Percentiles rank a stretch among this genome's conserved stretches.
Conservation (phyloP, 2,888 invertebrate genomes). For the Abrostola triplasia region DNA sequence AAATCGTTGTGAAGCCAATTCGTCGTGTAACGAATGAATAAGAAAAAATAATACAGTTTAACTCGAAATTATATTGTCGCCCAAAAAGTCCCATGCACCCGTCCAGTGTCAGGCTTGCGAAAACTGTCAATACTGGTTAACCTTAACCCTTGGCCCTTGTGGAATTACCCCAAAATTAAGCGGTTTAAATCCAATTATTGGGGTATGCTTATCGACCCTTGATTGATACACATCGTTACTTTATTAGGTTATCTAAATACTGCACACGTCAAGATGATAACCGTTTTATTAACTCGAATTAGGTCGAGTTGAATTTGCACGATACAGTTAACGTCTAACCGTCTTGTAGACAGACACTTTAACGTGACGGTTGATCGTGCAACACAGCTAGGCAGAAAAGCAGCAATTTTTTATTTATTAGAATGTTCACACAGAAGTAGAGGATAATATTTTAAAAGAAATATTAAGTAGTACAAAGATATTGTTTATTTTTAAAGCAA, state of each 20-base stretch:
- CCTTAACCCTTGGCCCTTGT: conserved; percentile 3
- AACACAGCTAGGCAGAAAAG: no score
- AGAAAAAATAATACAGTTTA: no score
- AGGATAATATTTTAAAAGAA: no score
- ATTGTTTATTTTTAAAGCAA: no score
- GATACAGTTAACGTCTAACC: not conserved
- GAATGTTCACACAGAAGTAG: no score
- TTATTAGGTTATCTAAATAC: not conserved
- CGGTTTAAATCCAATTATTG: conserved; percentile 5
- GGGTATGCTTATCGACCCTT: not conserved
- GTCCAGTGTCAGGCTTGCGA: not conserved
- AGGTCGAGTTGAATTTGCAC: not conserved
- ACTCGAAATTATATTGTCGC: not conserved
- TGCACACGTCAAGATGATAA: not conserved
- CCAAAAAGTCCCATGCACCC: conserved; percentile 1
- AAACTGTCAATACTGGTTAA: conserved; percentile 5
- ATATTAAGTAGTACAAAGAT: no score
- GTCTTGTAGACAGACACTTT: not conserved
- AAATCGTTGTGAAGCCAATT: not conserved
- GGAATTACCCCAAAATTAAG: conserved; percentile 6
- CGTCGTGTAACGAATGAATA: no score
- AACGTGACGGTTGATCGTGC: no score
- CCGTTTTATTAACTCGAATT: not conserved
- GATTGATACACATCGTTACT: conserved; percentile 4
- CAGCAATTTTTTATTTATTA: no score